Base-by-base conservation (phyloP, 2,113 vertebrate genomes). In the Charina bottae region DNA sequence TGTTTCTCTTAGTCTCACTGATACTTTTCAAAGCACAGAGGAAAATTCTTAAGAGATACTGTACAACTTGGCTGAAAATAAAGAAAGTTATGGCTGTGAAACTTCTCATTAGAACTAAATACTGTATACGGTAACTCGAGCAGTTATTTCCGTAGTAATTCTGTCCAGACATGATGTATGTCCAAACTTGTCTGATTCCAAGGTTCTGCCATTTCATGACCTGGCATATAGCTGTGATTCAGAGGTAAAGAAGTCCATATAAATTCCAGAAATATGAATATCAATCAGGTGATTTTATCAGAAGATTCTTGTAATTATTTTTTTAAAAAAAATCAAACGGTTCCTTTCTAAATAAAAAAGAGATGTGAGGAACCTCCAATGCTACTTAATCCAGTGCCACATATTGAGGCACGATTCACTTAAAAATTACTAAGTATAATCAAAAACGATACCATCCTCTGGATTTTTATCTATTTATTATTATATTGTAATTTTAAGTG, bases 151-250 rank as follows among this genome's bases (percentile, higher is more conserved):
- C 92, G 94, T 59, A 60, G 83, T 92, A 72, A 92, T 86, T 95
- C n/a, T 96, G 96, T 92, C 91, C 92, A 94, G 92, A 96, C 96
- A 95, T 86, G 96, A 23, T 87, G 93, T 91, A 94, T 88, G 91
- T 93, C 68, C 85, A 91, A 92, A 55, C 94, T 88, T 96, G 94
- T 94, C 92, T 96, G 87, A 88, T 91, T 94, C 93, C 72, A 85
- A 26, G 95, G 87, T 92, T 96, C 95, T 83, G 95, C 93, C 3
- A 37, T 94, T 96, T 96, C 96, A 96, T 96, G 96, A 96, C 94
- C 78, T 90, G 93, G 94, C 97, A 96, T 26, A 96, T 92, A 94
- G 4, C n/a, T 0, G 0, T 96, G 95, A 97, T 96, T 96, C 95
- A 97, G 92, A 95, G 93, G 93, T 68, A 96, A 94, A 96, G 94